These are phyloP conservation scores for Onychomys torridus DNA, from an alignment of 2,797 vertebrate genomes.

Conservation along the genomic window DNA sequence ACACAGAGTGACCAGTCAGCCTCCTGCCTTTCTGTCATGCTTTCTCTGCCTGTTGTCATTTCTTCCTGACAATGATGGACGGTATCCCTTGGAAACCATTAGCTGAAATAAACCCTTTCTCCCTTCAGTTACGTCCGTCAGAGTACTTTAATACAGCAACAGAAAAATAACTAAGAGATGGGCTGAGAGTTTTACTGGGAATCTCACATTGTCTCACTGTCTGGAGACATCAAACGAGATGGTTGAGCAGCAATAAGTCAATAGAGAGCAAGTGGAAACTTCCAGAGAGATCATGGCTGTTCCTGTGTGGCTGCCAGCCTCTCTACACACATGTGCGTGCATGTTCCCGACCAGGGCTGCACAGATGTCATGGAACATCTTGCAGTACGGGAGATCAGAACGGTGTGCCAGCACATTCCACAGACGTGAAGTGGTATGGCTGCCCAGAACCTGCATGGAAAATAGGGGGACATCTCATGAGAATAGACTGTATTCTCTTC, in stretches of 20 bases:
- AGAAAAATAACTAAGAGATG: not conserved
- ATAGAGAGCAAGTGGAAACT: not conserved
- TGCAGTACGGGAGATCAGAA: not conserved
- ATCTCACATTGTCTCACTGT: not conserved
- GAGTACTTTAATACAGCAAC: not conserved
- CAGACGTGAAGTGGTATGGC: not conserved
- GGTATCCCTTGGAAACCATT: not conserved
- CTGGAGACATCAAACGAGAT: fast-evolving
- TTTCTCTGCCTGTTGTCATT: not conserved
- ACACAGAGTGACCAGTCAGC: not conserved
- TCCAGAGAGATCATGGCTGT: not conserved
- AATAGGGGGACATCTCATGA: not conserved
- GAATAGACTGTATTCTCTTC: not conserved
- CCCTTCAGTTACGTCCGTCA: not conserved
- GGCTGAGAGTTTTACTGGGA: not conserved
- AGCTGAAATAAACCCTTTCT: not conserved
- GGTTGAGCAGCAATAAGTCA: not conserved
- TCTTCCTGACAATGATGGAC: not conserved
- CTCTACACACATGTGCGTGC: too few relatives aligned
- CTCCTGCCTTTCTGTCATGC: not conserved
- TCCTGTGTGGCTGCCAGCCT: not conserved
- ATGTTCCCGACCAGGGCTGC: not conserved
- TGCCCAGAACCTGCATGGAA: not conserved
- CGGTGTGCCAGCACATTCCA: not conserved
- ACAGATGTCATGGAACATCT: not conserved